A percentile compares a stretch with the other conserved stretches of the same genome.
Evolutionary conservation across 2,888 invertebrate genomes (phyloP).

Genomic region (Lamellibrachia satsuma): DNA sequence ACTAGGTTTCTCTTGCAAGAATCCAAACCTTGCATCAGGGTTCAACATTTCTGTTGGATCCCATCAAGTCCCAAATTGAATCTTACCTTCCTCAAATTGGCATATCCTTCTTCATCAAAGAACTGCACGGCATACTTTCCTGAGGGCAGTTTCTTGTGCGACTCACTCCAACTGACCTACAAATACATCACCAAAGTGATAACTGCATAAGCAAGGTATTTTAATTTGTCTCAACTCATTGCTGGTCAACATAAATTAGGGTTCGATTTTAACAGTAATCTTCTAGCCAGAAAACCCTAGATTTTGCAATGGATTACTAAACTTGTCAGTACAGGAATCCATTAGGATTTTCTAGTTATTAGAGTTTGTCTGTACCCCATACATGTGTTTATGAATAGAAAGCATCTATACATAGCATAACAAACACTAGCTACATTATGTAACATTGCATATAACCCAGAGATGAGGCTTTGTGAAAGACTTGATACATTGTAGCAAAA

Average conservation of each 20-base stretch:
- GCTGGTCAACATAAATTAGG: neutral
- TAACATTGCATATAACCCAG: too few relatives aligned
- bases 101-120: constrained; percentile 92
- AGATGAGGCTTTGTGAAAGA: too few relatives aligned
- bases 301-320: too few relatives aligned
- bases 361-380: too few relatives aligned
- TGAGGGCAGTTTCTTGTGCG: constrained; percentile 81
- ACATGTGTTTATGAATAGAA: too few relatives aligned
- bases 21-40: neutral
- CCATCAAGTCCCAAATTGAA: neutral
- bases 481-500: too few relatives aligned
- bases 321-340: too few relatives aligned
- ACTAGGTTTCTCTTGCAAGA: neutral
- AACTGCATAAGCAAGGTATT: neutral
- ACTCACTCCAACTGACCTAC: constrained; percentile 95
- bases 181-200: neutral
- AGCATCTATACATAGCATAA: too few relatives aligned
- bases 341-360: too few relatives aligned
- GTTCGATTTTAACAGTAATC: too few relatives aligned
- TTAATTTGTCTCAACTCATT: neutral
- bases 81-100: constrained; percentile 81
- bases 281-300: too few relatives aligned
- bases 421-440: too few relatives aligned
- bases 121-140: constrained; percentile 84
- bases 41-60: neutral